These are phyloP conservation scores for Coracopsis vasa DNA, from an alignment of 2,113 vertebrate species.

Conservation along the genomic window DNA sequence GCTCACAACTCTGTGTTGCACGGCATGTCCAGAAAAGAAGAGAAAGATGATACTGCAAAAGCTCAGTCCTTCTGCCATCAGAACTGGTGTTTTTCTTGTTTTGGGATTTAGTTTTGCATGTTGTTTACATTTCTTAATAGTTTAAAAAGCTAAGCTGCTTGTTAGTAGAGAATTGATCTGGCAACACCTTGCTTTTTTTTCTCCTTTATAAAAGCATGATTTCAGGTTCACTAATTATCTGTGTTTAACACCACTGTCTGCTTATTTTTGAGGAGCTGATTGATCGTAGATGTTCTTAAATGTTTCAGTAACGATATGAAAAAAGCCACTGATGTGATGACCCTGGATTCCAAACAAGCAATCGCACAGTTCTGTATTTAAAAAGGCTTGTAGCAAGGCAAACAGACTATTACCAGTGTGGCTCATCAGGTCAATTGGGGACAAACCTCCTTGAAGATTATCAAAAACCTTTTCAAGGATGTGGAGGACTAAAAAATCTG, in stretches of 20 bases:
- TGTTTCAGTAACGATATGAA: neutral
- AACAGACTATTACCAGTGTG: rapidly evolving
- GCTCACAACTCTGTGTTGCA: neutral
- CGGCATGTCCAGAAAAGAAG: neutral
- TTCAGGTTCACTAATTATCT: neutral
- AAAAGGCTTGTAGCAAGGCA: neutral
- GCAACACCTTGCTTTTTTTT: neutral
- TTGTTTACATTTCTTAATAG: neutral
- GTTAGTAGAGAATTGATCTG: neutral
- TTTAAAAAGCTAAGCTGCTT: neutral
- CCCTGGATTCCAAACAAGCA: neutral
- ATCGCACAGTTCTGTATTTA: neutral
- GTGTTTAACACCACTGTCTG: neutral
- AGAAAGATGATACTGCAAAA: neutral
- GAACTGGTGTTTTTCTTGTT: neutral
- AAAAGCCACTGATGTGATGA: neutral
- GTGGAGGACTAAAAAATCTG: neutral
- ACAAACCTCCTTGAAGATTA: neutral
- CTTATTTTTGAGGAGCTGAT: neutral
- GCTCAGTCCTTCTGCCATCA: neutral
- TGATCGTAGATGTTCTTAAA: neutral
- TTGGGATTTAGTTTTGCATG: neutral
- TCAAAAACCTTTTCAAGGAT: neutral
- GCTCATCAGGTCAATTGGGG: neutral
- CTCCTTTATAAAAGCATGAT: neutral